Percentiles rank a stretch among this genome's conserved stretches.
phyloP scores from a whole-genome alignment of 2,113 vertebrate species.

The Archilochus colubris region DNA sequence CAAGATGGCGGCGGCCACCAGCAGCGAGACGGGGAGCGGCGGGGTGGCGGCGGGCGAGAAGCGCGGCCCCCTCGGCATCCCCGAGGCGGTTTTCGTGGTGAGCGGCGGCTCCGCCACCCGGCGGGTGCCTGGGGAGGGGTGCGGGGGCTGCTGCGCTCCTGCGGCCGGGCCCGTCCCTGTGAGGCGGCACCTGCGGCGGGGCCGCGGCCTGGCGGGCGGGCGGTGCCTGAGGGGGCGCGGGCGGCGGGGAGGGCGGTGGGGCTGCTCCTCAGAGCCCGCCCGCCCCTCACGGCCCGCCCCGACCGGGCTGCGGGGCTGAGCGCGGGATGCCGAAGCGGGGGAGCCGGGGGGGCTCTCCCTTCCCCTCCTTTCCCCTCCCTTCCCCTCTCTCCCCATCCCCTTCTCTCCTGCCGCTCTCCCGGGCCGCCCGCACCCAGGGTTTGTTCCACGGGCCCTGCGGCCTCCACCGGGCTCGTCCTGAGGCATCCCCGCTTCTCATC shows the following conservation, averaged over 20 bases:
- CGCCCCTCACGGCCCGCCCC: background rate
- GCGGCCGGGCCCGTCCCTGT: background rate
- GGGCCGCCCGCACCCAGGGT: background rate
- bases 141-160: background rate
- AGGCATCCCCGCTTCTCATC: background rate
- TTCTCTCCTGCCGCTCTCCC: background rate
- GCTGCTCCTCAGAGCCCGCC: background rate
- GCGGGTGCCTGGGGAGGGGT: fast-evolving
- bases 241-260: background rate
- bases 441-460: background rate
- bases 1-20: constrained; percentile 88
- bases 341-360: too few species aligned
- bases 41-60: constrained; percentile 76
- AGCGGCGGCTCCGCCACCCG: constrained; percentile 19
- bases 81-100: constrained; percentile 93
- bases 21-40: constrained; percentile 75
- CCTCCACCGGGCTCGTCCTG: background rate
- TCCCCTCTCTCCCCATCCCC: too few species aligned
- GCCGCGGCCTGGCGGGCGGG: background rate
- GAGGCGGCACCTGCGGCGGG: background rate
- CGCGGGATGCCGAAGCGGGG: background rate
- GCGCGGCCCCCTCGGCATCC: constrained; percentile 90
- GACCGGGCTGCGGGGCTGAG: background rate
- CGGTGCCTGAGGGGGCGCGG: background rate
- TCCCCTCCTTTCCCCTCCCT: too few species aligned